These are phyloP conservation scores for Stigmatopora argus DNA, from an alignment of 2,113 vertebrate genomes.

Conservation along the genomic window DNA sequence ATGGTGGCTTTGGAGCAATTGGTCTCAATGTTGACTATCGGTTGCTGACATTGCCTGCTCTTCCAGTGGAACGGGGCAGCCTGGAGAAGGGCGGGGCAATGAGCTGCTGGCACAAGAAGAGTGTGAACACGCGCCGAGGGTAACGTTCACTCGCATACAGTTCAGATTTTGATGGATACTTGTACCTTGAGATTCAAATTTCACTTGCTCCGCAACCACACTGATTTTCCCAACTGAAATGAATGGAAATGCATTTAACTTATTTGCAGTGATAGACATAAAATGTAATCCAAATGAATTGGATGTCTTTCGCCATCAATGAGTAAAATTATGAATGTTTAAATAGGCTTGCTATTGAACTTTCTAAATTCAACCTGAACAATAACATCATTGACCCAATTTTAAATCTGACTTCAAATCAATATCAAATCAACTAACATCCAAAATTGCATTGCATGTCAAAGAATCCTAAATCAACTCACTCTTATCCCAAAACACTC, in stretches of 20 bases:
- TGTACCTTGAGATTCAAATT: background rate
- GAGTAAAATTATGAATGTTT: too few species aligned
- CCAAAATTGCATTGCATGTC: too few species aligned
- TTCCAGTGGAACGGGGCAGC: conserved; percentile 76
- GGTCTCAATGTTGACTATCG: conserved; percentile 75
- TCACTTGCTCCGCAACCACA: background rate
- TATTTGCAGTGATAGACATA: background rate
- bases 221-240: background rate
- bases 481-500: background rate
- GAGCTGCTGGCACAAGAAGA: conserved; percentile 6
- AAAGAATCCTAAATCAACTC: background rate
- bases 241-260: background rate
- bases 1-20: conserved; percentile 75
- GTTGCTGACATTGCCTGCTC: conserved; percentile 59
- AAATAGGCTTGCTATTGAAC: too few species aligned
- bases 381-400: too few species aligned
- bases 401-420: too few species aligned
- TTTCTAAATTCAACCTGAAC: too few species aligned
- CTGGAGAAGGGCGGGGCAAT: conserved; percentile 64
- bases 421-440: too few species aligned
- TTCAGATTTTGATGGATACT: background rate
- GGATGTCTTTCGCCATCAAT: too few species aligned
- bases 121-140: background rate
- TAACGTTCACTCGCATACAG: background rate
- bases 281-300: too few species aligned